Evolutionary conservation across 2,797 vertebrate genomes (phyloP).

Genomic region (Gymnoscopelus braueri): DNA sequence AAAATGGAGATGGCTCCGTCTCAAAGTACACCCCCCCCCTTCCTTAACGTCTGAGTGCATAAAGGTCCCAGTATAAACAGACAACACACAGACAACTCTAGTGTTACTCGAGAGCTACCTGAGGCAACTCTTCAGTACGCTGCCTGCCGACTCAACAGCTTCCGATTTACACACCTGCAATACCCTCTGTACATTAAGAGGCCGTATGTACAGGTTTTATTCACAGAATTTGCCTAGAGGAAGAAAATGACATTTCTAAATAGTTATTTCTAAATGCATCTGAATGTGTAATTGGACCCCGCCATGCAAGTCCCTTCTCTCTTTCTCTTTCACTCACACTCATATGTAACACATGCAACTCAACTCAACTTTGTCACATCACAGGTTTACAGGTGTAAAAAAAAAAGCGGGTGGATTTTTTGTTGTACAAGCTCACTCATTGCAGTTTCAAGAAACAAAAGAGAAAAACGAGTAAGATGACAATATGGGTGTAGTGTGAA

Average conservation of each 20-base stretch:
- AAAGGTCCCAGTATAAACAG: constrained; percentile 52
- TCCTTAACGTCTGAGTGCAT: constrained; percentile 49
- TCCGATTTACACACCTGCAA: not conserved
- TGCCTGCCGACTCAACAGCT: constrained; percentile 12
- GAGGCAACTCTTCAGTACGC: constrained; percentile 28
- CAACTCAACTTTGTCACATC: too few species aligned
- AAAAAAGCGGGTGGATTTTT: too few species aligned
- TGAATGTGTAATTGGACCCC: constrained; percentile 45
- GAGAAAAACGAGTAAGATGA: too few species aligned
- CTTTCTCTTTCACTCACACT: constrained; percentile 49
- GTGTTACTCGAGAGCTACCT: constrained; percentile 37
- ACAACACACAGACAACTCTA: constrained; percentile 36
- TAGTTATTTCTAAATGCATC: constrained; percentile 55
- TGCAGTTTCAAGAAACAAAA: too few species aligned
- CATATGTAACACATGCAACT: not conserved
- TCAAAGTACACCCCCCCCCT: constrained; percentile 48
- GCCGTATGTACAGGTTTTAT: constrained; percentile 1
- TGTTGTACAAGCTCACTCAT: too few species aligned
- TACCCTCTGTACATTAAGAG: not conserved
- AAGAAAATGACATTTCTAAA: constrained; percentile 35
- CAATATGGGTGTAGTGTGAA: too few species aligned
- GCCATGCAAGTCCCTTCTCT: constrained; percentile 33
- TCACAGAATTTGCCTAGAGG: not conserved
- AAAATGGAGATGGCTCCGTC: constrained; percentile 64
- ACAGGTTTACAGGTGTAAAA: too few species aligned